These are phyloP conservation scores for Dioctria rufipes DNA, from an alignment of 2,888 invertebrate genomes.

Conservation along the genomic window DNA sequence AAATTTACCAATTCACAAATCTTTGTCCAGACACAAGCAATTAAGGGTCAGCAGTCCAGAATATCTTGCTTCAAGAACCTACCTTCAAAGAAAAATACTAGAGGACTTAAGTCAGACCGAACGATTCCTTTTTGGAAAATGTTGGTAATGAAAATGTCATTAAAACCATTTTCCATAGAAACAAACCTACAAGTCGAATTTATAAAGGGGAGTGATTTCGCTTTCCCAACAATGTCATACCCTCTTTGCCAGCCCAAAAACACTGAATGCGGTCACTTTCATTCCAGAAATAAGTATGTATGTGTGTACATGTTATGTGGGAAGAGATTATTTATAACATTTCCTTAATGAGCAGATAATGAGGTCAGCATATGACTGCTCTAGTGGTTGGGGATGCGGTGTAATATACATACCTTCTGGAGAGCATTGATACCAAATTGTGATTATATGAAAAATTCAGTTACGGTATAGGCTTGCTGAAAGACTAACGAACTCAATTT, in stretches of 20 bases:
- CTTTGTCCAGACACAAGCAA: conserved; percentile 27
- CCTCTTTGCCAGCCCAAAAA: neutral
- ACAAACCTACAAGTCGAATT: neutral
- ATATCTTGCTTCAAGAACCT: neutral
- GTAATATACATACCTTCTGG: too few species aligned
- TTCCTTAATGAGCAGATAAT: conserved; percentile 15
- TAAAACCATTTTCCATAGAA: conserved; percentile 26
- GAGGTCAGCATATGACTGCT: neutral
- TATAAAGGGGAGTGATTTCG: neutral
- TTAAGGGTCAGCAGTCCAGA: conserved; percentile 3
- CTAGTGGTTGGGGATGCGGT: neutral
- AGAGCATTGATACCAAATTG: too few species aligned
- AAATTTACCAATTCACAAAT: neutral
- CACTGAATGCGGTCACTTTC: conserved; percentile 13
- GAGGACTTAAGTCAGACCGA: neutral
- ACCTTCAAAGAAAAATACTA: neutral
- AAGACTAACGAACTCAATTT: too few species aligned
- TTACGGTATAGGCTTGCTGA: too few species aligned
- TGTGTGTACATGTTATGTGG: neutral
- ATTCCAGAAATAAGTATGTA: neutral
- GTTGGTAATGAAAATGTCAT: conserved; percentile 7
- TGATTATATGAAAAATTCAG: too few species aligned
- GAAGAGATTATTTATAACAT: conserved; percentile 33
- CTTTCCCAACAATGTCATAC: conserved; percentile 2
- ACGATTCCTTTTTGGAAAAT: conserved; percentile 3